Percentiles rank a stretch among this genome's conserved stretches.
These are phyloP conservation scores for Hydrochoerus hydrochaeris DNA, from an alignment of 2,113 vertebrate species.

Conservation along the genomic window DNA sequence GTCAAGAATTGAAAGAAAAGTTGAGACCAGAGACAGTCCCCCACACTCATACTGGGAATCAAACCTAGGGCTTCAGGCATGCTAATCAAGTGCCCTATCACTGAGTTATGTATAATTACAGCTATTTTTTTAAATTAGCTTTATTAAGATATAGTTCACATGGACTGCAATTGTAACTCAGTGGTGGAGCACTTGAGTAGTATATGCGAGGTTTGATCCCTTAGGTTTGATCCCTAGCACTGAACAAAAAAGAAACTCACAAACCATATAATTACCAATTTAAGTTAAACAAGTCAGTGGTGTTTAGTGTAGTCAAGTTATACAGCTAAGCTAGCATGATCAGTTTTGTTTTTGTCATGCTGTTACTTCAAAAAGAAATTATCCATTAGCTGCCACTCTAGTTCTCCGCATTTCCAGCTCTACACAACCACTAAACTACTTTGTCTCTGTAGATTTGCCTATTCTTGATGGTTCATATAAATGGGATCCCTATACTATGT, in stretches of 20 bases:
- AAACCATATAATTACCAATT: background rate
- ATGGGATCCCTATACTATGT: background rate
- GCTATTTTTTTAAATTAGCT: background rate
- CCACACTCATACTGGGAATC: background rate
- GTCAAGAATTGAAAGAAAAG: constrained; percentile 2
- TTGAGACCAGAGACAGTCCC: background rate
- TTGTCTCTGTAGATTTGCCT: background rate
- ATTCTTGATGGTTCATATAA: background rate
- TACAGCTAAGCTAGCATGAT: background rate
- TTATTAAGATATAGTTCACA: background rate
- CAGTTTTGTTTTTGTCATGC: background rate
- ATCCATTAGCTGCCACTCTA: background rate
- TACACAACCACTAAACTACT: background rate
- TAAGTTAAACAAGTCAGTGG: background rate
- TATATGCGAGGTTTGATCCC: background rate
- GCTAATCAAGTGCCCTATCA: background rate
- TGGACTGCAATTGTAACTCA: background rate
- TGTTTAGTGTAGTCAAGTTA: constrained; percentile 5
- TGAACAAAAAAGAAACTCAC: background rate
- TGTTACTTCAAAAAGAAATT: background rate
- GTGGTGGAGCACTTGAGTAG: background rate
- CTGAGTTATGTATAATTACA: background rate
- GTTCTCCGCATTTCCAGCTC: background rate
- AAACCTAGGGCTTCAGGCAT: background rate
- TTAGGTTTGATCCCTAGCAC: background rate